Evolutionary conservation across 1,140 invertebrate species (phyloP).

Genomic region (Ceratina calcarata): DNA sequence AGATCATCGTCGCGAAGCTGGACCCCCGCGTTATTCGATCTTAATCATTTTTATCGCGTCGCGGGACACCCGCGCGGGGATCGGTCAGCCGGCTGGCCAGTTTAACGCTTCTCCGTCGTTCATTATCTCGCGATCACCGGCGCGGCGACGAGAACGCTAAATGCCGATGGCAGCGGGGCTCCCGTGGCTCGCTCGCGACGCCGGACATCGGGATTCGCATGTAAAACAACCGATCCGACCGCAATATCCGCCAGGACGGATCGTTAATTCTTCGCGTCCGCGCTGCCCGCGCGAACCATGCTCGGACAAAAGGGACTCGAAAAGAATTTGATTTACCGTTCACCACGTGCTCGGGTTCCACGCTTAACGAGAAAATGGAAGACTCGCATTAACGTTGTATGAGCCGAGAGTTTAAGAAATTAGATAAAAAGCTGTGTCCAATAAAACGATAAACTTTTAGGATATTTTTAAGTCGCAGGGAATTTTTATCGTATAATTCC

Average conservation of each 20-base stretch:
- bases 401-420: too few species aligned
- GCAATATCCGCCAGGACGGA: slow-evolving; percentile 37
- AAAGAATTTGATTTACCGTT: slow-evolving; percentile 22
- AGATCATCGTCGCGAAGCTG: slow-evolving; percentile 42
- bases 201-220: slow-evolving; percentile 34
- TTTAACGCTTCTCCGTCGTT: slow-evolving; percentile 39
- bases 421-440: too few species aligned
- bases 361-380: background rate
- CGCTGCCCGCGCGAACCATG: background rate
- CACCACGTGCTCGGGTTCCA: background rate
- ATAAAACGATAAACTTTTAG: too few species aligned
- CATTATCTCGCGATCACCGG: slow-evolving; percentile 48
- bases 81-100: slow-evolving; percentile 36
- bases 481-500: too few species aligned
- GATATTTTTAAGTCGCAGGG: too few species aligned
- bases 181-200: slow-evolving; percentile 22
- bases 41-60: slow-evolving; percentile 54
- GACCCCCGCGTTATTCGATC: slow-evolving; percentile 45
- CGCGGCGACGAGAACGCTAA: slow-evolving; percentile 52
- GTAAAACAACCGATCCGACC: slow-evolving; percentile 49
- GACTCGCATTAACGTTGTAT: background rate
- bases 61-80: slow-evolving; percentile 31
- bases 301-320: background rate
- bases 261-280: slow-evolving; percentile 40
- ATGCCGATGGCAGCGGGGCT: slow-evolving; percentile 50